phyloP scores from a whole-genome alignment of 2,113 vertebrate species.

The Xenopus laevis region DNA sequence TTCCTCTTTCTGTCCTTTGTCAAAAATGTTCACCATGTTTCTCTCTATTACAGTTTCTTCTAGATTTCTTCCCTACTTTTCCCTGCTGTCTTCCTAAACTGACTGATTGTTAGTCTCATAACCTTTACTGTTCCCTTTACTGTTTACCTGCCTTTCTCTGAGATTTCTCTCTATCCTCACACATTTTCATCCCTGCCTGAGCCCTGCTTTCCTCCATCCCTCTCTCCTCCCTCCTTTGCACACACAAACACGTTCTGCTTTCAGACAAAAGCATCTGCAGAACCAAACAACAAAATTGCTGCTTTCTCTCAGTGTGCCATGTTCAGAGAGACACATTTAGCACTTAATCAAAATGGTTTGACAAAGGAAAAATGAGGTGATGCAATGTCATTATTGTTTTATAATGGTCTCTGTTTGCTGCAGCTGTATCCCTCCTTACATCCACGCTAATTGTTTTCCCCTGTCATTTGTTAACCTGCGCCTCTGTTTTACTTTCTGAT shows the following conservation, averaged over 20 bases:
- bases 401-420: slow-evolving; percentile 69
- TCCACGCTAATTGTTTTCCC: slow-evolving; percentile 64
- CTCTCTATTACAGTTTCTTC: no score
- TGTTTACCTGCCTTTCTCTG: not conserved
- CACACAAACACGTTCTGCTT: not conserved
- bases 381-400: slow-evolving; percentile 64
- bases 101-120: no score
- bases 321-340: slow-evolving; percentile 56
- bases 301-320: slow-evolving; percentile 49
- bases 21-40: no score
- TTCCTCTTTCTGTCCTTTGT: no score
- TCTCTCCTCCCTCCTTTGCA: not conserved
- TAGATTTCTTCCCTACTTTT: no score
- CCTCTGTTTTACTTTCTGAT: slow-evolving; percentile 72
- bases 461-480: slow-evolving; percentile 69
- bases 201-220: not conserved
- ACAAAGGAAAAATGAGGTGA: slow-evolving; percentile 70
- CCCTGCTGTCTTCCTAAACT: no score
- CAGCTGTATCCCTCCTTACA: slow-evolving; percentile 53
- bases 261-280: slow-evolving; percentile 13
- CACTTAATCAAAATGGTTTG: slow-evolving; percentile 66
- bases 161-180: not conserved
- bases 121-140: not conserved
- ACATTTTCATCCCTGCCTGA: not conserved
- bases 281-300: slow-evolving; percentile 45